phyloP scores from a whole-genome alignment of 2,888 invertebrate genomes.

The Folsomia manolachei region DNA sequence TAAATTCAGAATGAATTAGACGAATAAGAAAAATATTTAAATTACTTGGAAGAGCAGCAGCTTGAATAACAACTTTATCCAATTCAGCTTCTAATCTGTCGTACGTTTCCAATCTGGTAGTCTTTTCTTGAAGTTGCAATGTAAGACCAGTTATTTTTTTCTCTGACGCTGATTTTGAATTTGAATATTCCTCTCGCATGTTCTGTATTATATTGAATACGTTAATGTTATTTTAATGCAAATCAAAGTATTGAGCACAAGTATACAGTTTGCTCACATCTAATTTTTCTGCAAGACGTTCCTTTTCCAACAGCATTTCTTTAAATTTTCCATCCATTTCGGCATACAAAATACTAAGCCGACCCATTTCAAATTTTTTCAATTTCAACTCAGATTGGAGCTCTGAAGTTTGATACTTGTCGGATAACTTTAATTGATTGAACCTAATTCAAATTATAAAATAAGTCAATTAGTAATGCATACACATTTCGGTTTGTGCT shows the following conservation, averaged over 20 bases:
- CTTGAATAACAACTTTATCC: conserved; percentile 12
- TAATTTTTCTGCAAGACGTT: conserved; percentile 13
- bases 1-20: too few relatives aligned
- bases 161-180: neutral
- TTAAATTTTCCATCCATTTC: conserved; percentile 9
- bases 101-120: conserved; percentile 6
- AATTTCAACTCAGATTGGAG: conserved; percentile 25
- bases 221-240: conserved; percentile 4
- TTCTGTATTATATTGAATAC: neutral
- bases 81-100: conserved; percentile 17
- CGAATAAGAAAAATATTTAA: too few relatives aligned
- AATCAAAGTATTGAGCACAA: too few relatives aligned
- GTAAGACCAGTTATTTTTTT: conserved; percentile 4
- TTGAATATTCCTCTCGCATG: conserved; percentile 8
- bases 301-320: conserved; percentile 1
- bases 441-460: conserved; percentile 5
- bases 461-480: too few relatives aligned
- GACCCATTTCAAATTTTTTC: conserved; percentile 21
- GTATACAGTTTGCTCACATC: conserved; percentile 15
- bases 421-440: conserved; percentile 19
- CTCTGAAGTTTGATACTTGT: conserved; percentile 7
- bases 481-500: too few relatives aligned
- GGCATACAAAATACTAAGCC: conserved; percentile 1
- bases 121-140: neutral
- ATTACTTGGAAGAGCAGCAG: conserved; percentile 13